Conservation (phyloP, 2,113 vertebrate genomes). For the Trinectes maculatus region DNA sequence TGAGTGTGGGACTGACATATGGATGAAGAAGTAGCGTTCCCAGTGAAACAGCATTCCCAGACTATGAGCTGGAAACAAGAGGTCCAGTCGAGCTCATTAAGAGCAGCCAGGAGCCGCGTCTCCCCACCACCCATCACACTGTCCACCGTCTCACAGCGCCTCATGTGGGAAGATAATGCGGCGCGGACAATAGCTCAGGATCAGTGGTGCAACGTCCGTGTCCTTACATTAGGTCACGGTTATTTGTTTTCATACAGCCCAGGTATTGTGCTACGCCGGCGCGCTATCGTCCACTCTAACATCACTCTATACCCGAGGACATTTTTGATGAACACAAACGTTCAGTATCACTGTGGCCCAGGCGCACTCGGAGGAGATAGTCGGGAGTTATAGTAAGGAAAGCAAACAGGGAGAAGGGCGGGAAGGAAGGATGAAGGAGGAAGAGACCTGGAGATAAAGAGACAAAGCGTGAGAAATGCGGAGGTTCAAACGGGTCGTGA, state of each 20-base stretch:
- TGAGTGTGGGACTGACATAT: constrained; percentile 44
- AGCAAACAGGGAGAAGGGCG: constrained; percentile 28
- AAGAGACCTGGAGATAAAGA: constrained; percentile 17
- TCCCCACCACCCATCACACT: constrained; percentile 43
- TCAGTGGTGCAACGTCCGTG: constrained; percentile 18
- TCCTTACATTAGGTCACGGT: constrained; percentile 24
- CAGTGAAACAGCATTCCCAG: constrained; percentile 70
- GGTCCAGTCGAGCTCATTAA: constrained; percentile 54
- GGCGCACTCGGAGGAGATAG: constrained; percentile 45
- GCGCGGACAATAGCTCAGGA: constrained; percentile 25
- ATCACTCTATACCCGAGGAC: constrained; percentile 54
- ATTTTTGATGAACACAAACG: constrained; percentile 35
- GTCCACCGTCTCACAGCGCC: constrained; percentile 28
- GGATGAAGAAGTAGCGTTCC: constrained; percentile 56
- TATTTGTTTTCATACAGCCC: constrained; percentile 44
- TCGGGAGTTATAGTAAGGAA: constrained; percentile 15
- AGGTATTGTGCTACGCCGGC: constrained; percentile 46
- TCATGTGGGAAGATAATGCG: constrained; percentile 39
- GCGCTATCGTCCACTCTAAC: constrained; percentile 50
- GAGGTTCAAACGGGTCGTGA: constrained; percentile 27
- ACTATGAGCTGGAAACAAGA: constrained; percentile 68
- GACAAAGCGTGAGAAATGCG: background rate
- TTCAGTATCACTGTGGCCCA: constrained; percentile 41
- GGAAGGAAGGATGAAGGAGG: constrained; percentile 1
- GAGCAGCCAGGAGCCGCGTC: constrained; percentile 42